Base-by-base conservation (phyloP, 2,797 vertebrate genomes). In the Columba guinea region DNA sequence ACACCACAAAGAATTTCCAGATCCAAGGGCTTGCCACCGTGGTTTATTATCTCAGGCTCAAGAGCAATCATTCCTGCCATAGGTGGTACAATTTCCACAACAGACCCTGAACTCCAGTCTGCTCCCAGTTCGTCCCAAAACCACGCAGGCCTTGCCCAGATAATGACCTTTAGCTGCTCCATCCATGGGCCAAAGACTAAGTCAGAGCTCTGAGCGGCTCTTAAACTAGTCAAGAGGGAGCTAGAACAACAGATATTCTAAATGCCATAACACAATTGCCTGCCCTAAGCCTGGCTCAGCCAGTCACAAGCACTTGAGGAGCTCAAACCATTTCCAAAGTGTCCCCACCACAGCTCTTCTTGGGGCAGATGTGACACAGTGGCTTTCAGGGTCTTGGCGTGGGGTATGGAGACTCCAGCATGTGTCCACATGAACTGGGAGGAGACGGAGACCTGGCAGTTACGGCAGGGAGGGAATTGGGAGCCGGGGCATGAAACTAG, bases 401-500 rank as follows among this genome's bases (percentile, higher is more conserved):
- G 70, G 83, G 77, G 55, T 59, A 76, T 4, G 6, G 81, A 89
- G 39, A 76, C 4, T 70, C 55, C 51, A 9, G 37, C 0, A 1
- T 7, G n/a, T 7, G 11, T 20, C 77, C 67, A 44, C 49, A 21
- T 10, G 74, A 84, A 63, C 63, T 34, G 46, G 56, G 82, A 93
- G 52, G 68, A 81, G 62, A 32, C 16, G 0, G 26, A 84, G 83
- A 81, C 16, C 37, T 13, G 62, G 56, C 55, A 91, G 56, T 91
- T 90, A 37, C 5, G 0, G 71, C 44, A 63, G 75, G 64, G 59
- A 95, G 83, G 62, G 87, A 91, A 89, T 2, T 58, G 84, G 84
- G 94, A 95, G 74, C 83, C 26, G 69, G 69, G 95, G 75, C 1
- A 34, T 91, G 93, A 91, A 96, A 94, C 85, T 28, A 68, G 91